phyloP scores from a whole-genome alignment of 2,113 vertebrate species.

The Percina caprodes region DNA sequence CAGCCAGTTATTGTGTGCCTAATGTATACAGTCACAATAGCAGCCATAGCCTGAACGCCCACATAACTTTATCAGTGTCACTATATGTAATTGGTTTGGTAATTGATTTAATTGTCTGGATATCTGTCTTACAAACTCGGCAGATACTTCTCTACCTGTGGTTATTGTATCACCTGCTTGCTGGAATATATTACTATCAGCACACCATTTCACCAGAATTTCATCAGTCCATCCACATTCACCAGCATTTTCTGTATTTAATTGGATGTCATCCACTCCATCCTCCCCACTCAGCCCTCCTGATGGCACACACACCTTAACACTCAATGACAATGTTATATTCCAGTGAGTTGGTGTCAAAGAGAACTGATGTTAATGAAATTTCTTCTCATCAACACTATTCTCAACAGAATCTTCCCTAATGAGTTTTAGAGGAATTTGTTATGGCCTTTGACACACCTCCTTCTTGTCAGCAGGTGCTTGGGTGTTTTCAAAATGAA shows the following conservation, averaged over 20 bases:
- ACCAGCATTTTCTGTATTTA: slow-evolving; percentile 34
- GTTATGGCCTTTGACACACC: slow-evolving; percentile 30
- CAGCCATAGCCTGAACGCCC: slow-evolving; percentile 11
- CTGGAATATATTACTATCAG: slow-evolving; percentile 37
- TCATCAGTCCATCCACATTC: slow-evolving; percentile 60
- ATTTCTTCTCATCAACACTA: slow-evolving; percentile 36
- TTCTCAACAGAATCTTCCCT: slow-evolving; percentile 33
- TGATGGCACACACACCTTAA: slow-evolving; percentile 26
- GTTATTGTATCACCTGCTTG: slow-evolving; percentile 19
- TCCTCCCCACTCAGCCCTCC: slow-evolving; percentile 30
- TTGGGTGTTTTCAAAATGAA: slow-evolving; percentile 32
- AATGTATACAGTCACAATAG: slow-evolving; percentile 25
- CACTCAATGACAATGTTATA: slow-evolving; percentile 43
- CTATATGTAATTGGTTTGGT: slow-evolving; percentile 60
- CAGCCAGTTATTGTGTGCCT: slow-evolving; percentile 8
- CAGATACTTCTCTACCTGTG: slow-evolving; percentile 8
- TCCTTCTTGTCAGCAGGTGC: slow-evolving; percentile 34
- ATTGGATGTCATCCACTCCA: slow-evolving; percentile 55
- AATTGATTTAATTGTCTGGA: slow-evolving; percentile 51
- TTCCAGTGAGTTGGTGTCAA: slow-evolving; percentile 33
- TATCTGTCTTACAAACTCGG: slow-evolving; percentile 43
- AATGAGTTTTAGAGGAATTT: slow-evolving; percentile 49
- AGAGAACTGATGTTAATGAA: slow-evolving; percentile 54
- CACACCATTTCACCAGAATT: slow-evolving; percentile 61
- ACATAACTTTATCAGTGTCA: slow-evolving; percentile 52